Base-by-base conservation (phyloP, 2,888 invertebrate species). In the Atrina japonica region DNA sequence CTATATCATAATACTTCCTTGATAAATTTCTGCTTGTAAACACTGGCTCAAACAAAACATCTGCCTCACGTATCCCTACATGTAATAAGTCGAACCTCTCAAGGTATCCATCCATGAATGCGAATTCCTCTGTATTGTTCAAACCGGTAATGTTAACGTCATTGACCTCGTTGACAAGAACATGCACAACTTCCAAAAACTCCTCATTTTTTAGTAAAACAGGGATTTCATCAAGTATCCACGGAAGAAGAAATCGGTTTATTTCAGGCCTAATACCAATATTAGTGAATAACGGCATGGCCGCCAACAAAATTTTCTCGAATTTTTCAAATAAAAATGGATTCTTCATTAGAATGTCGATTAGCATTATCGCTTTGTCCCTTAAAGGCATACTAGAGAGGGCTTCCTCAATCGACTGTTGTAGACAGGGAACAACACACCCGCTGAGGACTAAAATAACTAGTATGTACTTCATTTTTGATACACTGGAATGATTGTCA, bases 81-180 rank as follows among this genome's bases (percentile, higher is more conserved):
- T 68, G 25, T 1, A 64, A n/a, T 18, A 64, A 6, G 41, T 70
- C 58, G 16, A 56, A 23, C 29, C 43, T 45, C 6, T 23, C 14
- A 9, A 60, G 3, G 14, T 52, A 45, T 7, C 25, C 60, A 14
- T 23, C 30, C 21, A 67, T 23, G 18, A 61, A 60, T 21, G 41
- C 23, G 23, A 61, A 25, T 40, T 30, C n/a, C 30, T 45, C 18
- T 25, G 52, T 61, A 25, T 21, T 21, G 25, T 61, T 50, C 7
- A 68, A 29, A 27, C 40, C 49, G 18, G 59, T 60, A 25, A 52
- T 47, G 41, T 75, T 66, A 2, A 75, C 68, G 27, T 49, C 29
- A 43, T 65, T 63, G 5, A 75, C 25, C 27, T 71, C 75, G 45
- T 71, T 56, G 9, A 55, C 58, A 1, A 75, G 30, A 5, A 65